phyloP scores from a whole-genome alignment of 2,113 vertebrate species.

The Taxidea taxus region DNA sequence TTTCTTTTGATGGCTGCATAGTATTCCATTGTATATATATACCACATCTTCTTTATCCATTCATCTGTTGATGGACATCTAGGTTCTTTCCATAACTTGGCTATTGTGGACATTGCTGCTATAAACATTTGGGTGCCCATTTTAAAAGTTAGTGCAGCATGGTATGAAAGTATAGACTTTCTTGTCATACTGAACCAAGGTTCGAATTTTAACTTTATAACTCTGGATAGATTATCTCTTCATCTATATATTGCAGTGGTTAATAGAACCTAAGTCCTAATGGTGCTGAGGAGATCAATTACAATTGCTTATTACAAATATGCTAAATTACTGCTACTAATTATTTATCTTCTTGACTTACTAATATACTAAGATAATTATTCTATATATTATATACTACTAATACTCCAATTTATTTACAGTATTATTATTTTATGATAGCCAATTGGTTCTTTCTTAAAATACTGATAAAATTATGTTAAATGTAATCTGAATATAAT shows the following conservation, averaged over 20 bases:
- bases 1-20: too few species aligned
- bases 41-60: too few species aligned
- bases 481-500: background rate
- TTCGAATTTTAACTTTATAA: slow-evolving; percentile 5
- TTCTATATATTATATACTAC: background rate
- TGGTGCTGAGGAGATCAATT: background rate
- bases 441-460: background rate
- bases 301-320: background rate
- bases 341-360: background rate
- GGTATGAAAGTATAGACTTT: background rate
- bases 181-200: background rate
- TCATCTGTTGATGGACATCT: too few species aligned
- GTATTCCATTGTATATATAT: too few species aligned
- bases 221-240: background rate
- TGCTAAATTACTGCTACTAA: background rate
- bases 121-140: too few species aligned
- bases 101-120: too few species aligned
- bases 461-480: background rate
- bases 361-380: background rate
- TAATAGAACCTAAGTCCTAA: background rate
- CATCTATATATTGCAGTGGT: background rate
- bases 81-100: too few species aligned
- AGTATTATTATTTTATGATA: background rate
- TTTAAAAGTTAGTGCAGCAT: background rate
- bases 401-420: background rate